Base-by-base conservation (phyloP, 2,888 invertebrate genomes). In the Ochropleura leucogaster region DNA sequence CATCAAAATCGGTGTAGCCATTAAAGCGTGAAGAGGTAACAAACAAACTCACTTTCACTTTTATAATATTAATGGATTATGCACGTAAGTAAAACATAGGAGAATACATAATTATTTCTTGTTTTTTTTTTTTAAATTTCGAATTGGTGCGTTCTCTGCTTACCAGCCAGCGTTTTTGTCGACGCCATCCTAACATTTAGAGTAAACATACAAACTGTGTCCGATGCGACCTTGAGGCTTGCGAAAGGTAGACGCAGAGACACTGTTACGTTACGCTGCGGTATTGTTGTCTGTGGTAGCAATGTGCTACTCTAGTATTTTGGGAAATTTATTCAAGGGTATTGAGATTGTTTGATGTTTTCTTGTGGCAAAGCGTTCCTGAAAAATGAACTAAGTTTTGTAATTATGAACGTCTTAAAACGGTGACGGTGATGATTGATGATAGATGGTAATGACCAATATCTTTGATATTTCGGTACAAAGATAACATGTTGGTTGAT, bases 161-260 rank as follows among this genome's bases (percentile, higher is more conserved):
- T 12, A 46, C 30, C 6, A 30, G 18, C 0, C 10, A 60, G 30
- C 44, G 20, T 40, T 47, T 51, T 82, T 78, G 59, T 46, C 82
- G 63, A 60, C 57, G 46, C 9, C 7, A 65, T 72, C 49, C 71
- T 82, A 82, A 84, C 82, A 72, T 72, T 79, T 71, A 47, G 64
- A 69, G 79, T 75, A 84, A 82, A 84, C 67, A 82, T n/a, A 20
- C 18, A 30, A 49, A 60, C 51, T 68, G 68, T 60, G 42, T 65
- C 72, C 47, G 85, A 79, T 63, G 16, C 40, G 79, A 72, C 83
- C 83, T 85, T 84, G 83, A 64, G 60, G 7, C 14, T 73, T 75
- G 66, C 78, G 82, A 85, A 67, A 79, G 66, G 74, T 71, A 57
- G 14, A 59, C 12, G n/a, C 59, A 57, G 51, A 47, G 8, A 67